Evolutionary conservation across 2,888 invertebrate species (phyloP).

Genomic region (Rhamphomyia laevipes): DNA sequence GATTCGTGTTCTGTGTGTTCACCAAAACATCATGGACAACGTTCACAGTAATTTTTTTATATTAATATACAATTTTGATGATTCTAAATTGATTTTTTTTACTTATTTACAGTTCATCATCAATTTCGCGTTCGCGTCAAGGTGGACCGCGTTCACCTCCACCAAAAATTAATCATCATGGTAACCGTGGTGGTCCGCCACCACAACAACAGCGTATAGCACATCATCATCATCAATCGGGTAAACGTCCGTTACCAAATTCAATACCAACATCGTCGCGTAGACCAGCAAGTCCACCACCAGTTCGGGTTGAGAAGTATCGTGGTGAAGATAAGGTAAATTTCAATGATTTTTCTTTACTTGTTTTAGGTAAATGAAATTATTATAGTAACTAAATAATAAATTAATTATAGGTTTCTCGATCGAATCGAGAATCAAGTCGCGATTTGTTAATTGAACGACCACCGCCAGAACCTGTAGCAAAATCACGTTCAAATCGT

Average conservation of each 20-base stretch:
- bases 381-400: neutral
- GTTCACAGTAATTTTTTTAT: slow-evolving; percentile 30
- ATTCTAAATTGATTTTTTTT: neutral
- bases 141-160: slow-evolving; percentile 36
- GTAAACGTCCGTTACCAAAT: slow-evolving; percentile 16
- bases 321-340: slow-evolving; percentile 28
- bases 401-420: slow-evolving; percentile 12
- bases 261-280: slow-evolving; percentile 25
- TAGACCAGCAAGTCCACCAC: slow-evolving; percentile 28
- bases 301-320: slow-evolving; percentile 29
- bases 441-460: slow-evolving; percentile 18
- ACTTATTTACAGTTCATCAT: slow-evolving; percentile 41
- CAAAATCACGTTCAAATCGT: slow-evolving; percentile 28
- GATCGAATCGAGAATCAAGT: slow-evolving; percentile 24
- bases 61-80: too few species aligned
- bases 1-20: slow-evolving; percentile 77
- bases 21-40: slow-evolving; percentile 40
- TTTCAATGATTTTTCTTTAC: neutral
- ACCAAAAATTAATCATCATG: slow-evolving; percentile 20
- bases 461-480: slow-evolving; percentile 24
- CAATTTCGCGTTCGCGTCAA: slow-evolving; percentile 42
- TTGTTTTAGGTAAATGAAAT: neutral
- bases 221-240: slow-evolving; percentile 12
- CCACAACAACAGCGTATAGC: slow-evolving; percentile 28
- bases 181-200: slow-evolving; percentile 20